Percentiles rank a stretch among this genome's conserved stretches.
Conservation (phyloP, 2,888 invertebrate genomes). For the Brachyopa scutellaris region DNA sequence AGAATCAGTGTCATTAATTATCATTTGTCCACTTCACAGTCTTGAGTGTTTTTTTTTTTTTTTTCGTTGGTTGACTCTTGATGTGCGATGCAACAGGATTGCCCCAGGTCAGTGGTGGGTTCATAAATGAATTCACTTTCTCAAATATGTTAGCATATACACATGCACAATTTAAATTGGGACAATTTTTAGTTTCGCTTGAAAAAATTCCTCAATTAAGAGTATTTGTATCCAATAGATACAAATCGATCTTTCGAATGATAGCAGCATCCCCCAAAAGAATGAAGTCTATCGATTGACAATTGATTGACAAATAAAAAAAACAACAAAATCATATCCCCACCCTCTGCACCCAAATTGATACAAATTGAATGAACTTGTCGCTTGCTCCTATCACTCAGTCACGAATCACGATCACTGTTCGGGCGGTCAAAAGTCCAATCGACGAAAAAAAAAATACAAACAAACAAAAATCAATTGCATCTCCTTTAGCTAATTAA, state of each 20-base stretch:
- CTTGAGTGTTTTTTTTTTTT: background rate
- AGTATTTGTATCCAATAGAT: slow-evolving; percentile 28
- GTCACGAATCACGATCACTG: background rate
- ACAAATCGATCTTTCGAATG: slow-evolving; percentile 30
- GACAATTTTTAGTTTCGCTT: slow-evolving; percentile 16
- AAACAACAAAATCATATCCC: background rate
- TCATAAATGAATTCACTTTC: slow-evolving; percentile 34
- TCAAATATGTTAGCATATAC: slow-evolving; percentile 6
- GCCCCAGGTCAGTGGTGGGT: slow-evolving; percentile 38
- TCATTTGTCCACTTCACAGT: background rate
- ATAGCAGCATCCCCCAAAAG: background rate
- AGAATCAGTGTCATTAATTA: slow-evolving; percentile 38
- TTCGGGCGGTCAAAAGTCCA: slow-evolving; percentile 58
- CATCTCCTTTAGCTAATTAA: slow-evolving; percentile 57
- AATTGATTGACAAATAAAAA: slow-evolving; percentile 50
- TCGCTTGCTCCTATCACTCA: slow-evolving; percentile 27
- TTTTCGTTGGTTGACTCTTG: background rate
- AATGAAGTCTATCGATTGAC: slow-evolving; percentile 46
- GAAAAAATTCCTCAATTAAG: slow-evolving; percentile 52
- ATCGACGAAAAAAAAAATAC: slow-evolving; percentile 11
- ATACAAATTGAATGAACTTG: slow-evolving; percentile 26
- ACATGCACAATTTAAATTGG: background rate
- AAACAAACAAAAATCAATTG: slow-evolving; percentile 26
- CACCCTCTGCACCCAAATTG: background rate
- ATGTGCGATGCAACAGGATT: slow-evolving; percentile 17